phyloP scores from a whole-genome alignment of 2,113 vertebrate genomes.

The Trachemys scripta region DNA sequence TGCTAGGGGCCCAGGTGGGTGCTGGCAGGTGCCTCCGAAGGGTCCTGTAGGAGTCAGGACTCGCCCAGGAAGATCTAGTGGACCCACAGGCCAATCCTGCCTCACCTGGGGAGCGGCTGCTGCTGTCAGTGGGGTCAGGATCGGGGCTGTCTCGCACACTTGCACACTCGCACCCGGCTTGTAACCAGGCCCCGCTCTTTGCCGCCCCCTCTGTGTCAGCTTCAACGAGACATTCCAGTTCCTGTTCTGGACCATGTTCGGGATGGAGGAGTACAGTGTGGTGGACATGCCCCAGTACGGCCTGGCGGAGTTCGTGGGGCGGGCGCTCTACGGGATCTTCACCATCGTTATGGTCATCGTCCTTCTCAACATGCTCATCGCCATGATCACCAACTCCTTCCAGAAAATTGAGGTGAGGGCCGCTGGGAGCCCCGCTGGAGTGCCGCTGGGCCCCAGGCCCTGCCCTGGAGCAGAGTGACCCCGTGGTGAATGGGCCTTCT shows the following conservation, averaged over 20 bases:
- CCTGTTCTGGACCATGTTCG: slow-evolving; percentile 96
- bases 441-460: too few relatives aligned
- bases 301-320: slow-evolving; percentile 87
- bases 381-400: slow-evolving; percentile 95
- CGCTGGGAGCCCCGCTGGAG: accelerated
- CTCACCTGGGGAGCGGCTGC: not conserved
- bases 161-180: not conserved
- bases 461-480: not conserved
- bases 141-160: not conserved
- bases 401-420: slow-evolving; percentile 90
- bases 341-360: slow-evolving; percentile 92
- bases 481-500: not conserved
- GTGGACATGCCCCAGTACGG: slow-evolving; percentile 88
- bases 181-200: not conserved
- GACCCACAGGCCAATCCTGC: not conserved
- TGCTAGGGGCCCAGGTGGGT: not conserved
- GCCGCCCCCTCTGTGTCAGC: slow-evolving; percentile 60
- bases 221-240: slow-evolving; percentile 92
- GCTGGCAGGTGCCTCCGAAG: not conserved
- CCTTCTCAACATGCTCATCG: slow-evolving; percentile 93
- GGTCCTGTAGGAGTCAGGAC: not conserved
- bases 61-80: not conserved
- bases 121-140: not conserved
- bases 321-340: slow-evolving; percentile 89
- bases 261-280: slow-evolving; percentile 85